Evolutionary conservation across 2,113 vertebrate species (phyloP).

Genomic region (Corapipo altera): DNA sequence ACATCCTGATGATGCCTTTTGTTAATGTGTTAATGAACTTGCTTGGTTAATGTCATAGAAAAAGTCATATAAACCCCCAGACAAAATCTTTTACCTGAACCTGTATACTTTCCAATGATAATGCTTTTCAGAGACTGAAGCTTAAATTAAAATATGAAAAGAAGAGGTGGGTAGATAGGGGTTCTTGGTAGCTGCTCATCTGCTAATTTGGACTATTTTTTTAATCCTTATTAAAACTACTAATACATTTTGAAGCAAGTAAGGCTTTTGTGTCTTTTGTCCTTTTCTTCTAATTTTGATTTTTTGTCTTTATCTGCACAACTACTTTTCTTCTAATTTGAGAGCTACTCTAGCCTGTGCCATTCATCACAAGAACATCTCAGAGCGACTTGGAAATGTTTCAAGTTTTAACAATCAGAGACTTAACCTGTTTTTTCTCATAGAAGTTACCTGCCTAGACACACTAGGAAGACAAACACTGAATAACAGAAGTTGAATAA

Average conservation of each 20-base stretch:
- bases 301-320: slow-evolving; percentile 26
- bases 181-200: slow-evolving; percentile 46
- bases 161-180: slow-evolving; percentile 12
- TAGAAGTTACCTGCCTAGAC: slow-evolving; percentile 27
- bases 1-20: neutral
- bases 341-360: slow-evolving; percentile 8
- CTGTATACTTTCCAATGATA: neutral
- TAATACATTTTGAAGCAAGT: neutral
- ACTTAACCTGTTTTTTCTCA: slow-evolving; percentile 30
- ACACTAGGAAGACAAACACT: slow-evolving; percentile 16
- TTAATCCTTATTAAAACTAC: neutral
- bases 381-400: slow-evolving; percentile 26
- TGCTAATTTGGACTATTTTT: neutral
- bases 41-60: neutral
- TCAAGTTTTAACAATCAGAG: slow-evolving; percentile 44
- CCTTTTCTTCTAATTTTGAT: slow-evolving; percentile 11
- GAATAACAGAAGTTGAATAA: slow-evolving; percentile 42
- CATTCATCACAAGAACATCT: slow-evolving; percentile 38
- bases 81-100: slow-evolving; percentile 15
- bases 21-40: slow-evolving; percentile 39
- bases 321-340: neutral
- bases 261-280: neutral
- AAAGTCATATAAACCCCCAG: neutral
- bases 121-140: slow-evolving; percentile 47
- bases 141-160: slow-evolving; percentile 56